These are phyloP conservation scores for Anthonomus grandis DNA, from an alignment of 1,140 invertebrate species.

Conservation along the genomic window DNA sequence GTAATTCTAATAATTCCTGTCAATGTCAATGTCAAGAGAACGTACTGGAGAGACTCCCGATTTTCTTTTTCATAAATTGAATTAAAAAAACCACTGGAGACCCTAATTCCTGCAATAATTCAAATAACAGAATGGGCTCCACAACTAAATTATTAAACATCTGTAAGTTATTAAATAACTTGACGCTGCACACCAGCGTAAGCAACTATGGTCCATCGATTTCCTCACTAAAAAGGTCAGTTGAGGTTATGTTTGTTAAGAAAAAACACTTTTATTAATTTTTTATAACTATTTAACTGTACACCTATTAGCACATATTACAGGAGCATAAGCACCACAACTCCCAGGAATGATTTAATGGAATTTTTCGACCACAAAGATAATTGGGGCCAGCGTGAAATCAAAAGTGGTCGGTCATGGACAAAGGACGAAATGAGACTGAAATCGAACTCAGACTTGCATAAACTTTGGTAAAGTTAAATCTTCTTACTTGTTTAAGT, in stretches of 20 bases:
- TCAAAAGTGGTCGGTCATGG: conserved; percentile 88
- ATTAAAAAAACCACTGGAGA: too few species aligned
- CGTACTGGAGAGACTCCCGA: too few species aligned
- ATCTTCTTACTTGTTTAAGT: too few species aligned
- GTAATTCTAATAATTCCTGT: too few species aligned
- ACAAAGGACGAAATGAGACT: conserved; percentile 85
- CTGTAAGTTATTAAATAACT: background rate
- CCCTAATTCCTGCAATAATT: too few species aligned
- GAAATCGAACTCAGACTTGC: conserved; percentile 94
- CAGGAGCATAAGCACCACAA: conserved; percentile 24
- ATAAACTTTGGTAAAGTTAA: conserved; percentile 96
- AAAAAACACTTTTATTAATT: background rate
- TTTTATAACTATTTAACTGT: conserved; percentile 1
- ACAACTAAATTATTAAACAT: conserved; percentile 4
- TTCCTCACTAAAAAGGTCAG: background rate
- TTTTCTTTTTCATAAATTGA: too few species aligned
- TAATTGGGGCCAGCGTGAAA: conserved; percentile 76
- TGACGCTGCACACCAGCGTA: background rate
- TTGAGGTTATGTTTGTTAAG: background rate
- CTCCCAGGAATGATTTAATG: conserved; percentile 55
- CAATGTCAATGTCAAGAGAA: too few species aligned
- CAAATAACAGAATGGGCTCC: conserved; percentile 2
- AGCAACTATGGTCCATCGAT: background rate
- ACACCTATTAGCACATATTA: conserved; percentile 3
- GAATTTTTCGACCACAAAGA: conserved; percentile 91